phyloP scores from a whole-genome alignment of 1,140 invertebrate genomes.

The Yoshiicerus persimilis region DNA sequence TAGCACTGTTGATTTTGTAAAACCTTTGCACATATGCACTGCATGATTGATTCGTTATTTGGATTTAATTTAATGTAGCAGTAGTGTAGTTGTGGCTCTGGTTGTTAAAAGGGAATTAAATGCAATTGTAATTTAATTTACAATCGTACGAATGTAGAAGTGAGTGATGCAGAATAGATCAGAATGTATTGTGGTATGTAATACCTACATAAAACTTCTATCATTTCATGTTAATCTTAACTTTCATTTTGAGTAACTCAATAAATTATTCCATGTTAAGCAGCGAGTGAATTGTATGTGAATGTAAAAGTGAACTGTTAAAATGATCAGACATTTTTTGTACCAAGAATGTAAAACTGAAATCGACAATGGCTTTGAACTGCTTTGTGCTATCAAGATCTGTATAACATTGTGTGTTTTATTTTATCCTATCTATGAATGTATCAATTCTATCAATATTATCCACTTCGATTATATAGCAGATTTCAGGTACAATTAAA shows the following conservation, averaged over 20 bases:
- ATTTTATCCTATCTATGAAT: neutral
- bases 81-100: neutral
- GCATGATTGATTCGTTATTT: neutral
- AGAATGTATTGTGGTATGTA: neutral
- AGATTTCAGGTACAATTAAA: neutral
- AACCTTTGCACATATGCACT: neutral
- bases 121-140: neutral
- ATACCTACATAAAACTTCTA: neutral
- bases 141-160: neutral
- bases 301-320: too few relatives aligned
- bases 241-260: neutral
- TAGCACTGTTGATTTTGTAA: neutral
- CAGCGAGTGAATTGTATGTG: neutral
- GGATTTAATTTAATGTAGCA: neutral
- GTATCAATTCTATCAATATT: neutral
- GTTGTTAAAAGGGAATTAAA: neutral
- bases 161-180: neutral
- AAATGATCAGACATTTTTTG: neutral
- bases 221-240: neutral
- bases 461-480: neutral
- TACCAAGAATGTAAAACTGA: neutral
- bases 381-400: neutral
- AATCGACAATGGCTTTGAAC: neutral
- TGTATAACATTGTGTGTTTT: neutral
- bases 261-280: neutral